A percentile compares a stretch with the other conserved stretches of the same genome.
Evolutionary conservation across 2,888 invertebrate genomes (phyloP).

Genomic region (Dryobota labecula): DNA sequence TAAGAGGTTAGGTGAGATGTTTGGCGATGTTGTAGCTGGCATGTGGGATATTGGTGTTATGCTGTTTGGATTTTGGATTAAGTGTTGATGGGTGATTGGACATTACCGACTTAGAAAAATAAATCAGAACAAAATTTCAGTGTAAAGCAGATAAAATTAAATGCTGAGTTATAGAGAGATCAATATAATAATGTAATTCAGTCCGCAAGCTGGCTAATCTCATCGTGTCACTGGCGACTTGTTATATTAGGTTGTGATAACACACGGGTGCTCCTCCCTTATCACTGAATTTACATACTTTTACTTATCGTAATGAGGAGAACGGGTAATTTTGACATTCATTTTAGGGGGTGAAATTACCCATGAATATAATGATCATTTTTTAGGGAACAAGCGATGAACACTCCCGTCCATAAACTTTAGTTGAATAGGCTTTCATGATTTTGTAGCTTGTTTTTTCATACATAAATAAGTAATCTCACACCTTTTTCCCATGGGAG

Average conservation of each 20-base stretch:
- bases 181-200: slow-evolving; percentile 32
- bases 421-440: neutral
- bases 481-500: too few relatives aligned
- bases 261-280: neutral
- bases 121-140: too few relatives aligned
- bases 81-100: neutral
- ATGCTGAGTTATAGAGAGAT: neutral
- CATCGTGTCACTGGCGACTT: neutral
- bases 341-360: neutral
- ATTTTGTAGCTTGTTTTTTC: neutral
- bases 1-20: slow-evolving; percentile 38
- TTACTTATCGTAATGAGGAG: slow-evolving; percentile 13
- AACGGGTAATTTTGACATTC: neutral
- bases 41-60: neutral
- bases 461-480: neutral
- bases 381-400: too few relatives aligned
- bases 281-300: slow-evolving; percentile 40
- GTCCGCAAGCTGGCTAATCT: slow-evolving; percentile 12
- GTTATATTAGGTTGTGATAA: slow-evolving; percentile 11
- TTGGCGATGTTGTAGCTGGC: slow-evolving; percentile 4
- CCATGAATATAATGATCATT: neutral
- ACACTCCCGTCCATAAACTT: neutral
- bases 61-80: neutral
- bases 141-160: neutral
- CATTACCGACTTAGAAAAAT: neutral